Percentiles rank a stretch among this genome's conserved stretches.
phyloP scores from a whole-genome alignment of 2,797 vertebrate genomes.

The Brotula barbata region DNA sequence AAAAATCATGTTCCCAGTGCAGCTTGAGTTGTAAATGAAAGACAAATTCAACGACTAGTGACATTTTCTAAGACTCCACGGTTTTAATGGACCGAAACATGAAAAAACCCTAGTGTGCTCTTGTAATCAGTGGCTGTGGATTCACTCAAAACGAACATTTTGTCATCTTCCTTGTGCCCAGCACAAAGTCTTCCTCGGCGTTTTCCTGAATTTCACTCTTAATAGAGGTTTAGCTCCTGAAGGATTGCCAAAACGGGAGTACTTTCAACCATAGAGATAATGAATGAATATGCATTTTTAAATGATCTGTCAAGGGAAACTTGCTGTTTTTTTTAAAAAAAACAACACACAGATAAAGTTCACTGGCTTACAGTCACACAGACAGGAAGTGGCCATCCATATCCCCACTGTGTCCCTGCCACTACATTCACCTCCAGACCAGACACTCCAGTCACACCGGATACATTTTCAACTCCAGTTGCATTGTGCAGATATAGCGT shows the following conservation, averaged over 20 bases:
- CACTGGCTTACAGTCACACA: conserved; percentile 20
- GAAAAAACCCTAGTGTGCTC: conserved; percentile 6
- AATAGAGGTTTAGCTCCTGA: not conserved
- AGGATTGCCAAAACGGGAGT: no score
- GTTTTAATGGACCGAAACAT: no score
- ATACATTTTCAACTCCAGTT: conserved; percentile 38
- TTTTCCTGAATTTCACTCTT: not conserved
- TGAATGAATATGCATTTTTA: not conserved
- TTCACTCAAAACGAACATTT: conserved; percentile 6
- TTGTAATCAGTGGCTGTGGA: conserved; percentile 6
- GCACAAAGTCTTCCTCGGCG: conserved; percentile 47
- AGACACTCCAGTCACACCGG: conserved; percentile 26
- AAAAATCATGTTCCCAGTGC: no score
- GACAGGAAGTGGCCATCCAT: conserved; percentile 10
- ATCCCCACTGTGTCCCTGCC: conserved; percentile 16
- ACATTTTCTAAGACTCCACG: no score
- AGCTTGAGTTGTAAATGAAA: no score
- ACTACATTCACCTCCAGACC: conserved; percentile 47
- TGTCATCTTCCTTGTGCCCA: conserved; percentile 47
- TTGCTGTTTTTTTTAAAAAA: not conserved
- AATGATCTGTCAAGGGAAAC: conserved; percentile 1
- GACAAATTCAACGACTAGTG: no score
- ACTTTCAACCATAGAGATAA: not conserved
- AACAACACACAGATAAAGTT: conserved; percentile 29
- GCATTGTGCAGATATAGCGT: conserved; percentile 53